Percentiles rank a stretch among this genome's conserved stretches.
Conservation (phyloP, 2,113 vertebrate genomes). For the Atractosteus spatula region DNA sequence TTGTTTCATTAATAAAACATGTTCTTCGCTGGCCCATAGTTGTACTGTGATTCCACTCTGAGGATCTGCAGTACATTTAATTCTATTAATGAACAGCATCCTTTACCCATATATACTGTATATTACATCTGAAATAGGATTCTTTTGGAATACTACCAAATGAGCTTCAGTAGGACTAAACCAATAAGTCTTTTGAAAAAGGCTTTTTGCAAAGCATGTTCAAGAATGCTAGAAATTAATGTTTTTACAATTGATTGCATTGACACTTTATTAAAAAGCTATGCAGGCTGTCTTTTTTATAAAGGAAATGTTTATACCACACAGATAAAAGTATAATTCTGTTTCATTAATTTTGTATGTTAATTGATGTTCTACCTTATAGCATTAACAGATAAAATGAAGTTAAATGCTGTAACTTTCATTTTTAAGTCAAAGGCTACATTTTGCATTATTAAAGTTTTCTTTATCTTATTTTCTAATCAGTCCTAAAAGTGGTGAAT, state of each 20-base stretch:
- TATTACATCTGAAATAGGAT: background rate
- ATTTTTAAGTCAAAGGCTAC: background rate
- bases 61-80: no score
- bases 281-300: constrained; percentile 43
- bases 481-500: background rate
- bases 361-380: background rate
- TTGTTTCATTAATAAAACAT: no score
- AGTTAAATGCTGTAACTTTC: background rate
- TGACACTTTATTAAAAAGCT: constrained; percentile 64
- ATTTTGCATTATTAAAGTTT: no score
- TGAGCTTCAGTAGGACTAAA: no score
- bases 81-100: no score
- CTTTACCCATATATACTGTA: background rate
- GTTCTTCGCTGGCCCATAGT: no score
- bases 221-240: constrained; percentile 35
- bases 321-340: constrained; percentile 19
- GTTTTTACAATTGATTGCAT: constrained; percentile 60
- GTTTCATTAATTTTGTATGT: background rate
- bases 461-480: background rate
- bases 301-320: constrained; percentile 59
- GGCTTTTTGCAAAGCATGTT: background rate
- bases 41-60: no score
- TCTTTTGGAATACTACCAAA: background rate
- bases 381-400: background rate
- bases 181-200: no score